A percentile compares a stretch with the other conserved stretches of the same genome.
These are phyloP conservation scores for Danio jaintianensis DNA, from an alignment of 2,797 vertebrate genomes.

Conservation along the genomic window DNA sequence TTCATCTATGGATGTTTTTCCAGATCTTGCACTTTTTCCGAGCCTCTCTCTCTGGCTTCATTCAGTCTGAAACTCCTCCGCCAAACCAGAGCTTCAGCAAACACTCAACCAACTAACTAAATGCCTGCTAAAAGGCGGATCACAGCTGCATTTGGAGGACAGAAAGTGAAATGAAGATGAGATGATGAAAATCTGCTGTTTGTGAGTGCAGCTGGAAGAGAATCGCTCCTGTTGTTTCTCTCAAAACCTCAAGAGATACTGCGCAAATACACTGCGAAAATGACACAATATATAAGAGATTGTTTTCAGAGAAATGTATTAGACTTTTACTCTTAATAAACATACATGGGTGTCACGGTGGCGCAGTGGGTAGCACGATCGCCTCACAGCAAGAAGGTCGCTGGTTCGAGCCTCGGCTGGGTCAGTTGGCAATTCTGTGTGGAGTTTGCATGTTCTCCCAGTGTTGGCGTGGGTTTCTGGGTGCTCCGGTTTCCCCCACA, in stretches of 20 bases:
- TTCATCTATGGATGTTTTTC: slow-evolving; percentile 16
- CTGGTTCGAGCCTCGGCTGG: no score
- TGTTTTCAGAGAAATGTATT: no score
- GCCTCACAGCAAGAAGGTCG: no score
- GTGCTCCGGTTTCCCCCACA: no score
- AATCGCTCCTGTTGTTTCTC: slow-evolving; percentile 1
- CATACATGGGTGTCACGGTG: no score
- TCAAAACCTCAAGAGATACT: neutral
- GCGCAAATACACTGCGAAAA: no score
- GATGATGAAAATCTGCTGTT: neutral
- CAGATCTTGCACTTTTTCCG: slow-evolving; percentile 27
- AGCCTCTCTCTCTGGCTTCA: slow-evolving; percentile 1
- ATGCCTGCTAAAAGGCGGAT: neutral
- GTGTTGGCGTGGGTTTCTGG: no score
- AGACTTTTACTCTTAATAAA: no score
- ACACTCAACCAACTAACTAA: neutral
- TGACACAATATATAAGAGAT: no score
- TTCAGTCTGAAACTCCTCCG: neutral
- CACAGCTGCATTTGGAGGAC: neutral
- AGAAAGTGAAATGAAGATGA: neutral
- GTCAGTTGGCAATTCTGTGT: no score
- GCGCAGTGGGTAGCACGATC: no score
- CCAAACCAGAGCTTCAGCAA: slow-evolving; percentile 9
- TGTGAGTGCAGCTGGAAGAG: neutral
- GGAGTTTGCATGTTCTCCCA: no score